A percentile compares a stretch with the other conserved stretches of the same genome.
Evolutionary conservation across 2,113 vertebrate genomes (phyloP).

Genomic region (Varanus salvator): DNA sequence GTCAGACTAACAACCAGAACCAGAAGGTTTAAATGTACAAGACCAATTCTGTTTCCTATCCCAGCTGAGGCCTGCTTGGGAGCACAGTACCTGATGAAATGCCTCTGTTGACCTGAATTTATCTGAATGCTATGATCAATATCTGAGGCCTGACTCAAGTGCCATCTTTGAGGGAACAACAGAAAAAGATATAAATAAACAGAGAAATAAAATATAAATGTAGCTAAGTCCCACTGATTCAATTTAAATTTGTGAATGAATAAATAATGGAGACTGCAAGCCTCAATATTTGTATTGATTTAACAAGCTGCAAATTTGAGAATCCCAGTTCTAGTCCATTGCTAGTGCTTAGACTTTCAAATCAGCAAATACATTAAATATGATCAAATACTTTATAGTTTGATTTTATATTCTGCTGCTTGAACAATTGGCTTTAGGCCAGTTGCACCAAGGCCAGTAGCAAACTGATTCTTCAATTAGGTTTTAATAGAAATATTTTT

Average conservation of each 20-base stretch:
- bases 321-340: not conserved
- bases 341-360: not conserved
- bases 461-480: not conserved
- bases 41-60: too few relatives aligned
- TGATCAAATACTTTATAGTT: not conserved
- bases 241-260: not conserved
- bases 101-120: too few relatives aligned
- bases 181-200: too few relatives aligned
- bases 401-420: slow-evolving; percentile 7
- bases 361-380: not conserved
- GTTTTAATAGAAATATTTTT: slow-evolving; percentile 1
- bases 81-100: too few relatives aligned
- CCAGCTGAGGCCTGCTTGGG: too few relatives aligned
- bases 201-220: too few relatives aligned
- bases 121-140: too few relatives aligned
- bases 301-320: not conserved
- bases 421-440: slow-evolving; percentile 4
- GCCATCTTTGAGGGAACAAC: too few relatives aligned
- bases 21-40: too few relatives aligned
- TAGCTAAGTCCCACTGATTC: not conserved
- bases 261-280: not conserved
- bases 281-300: not conserved
- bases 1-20: too few relatives aligned
- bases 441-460: not conserved
- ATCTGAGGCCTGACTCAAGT: too few relatives aligned